Percentiles rank a stretch among this genome's conserved stretches.
Conservation (phyloP, 2,113 vertebrate species). For the Onychostruthus taczanowskii region DNA sequence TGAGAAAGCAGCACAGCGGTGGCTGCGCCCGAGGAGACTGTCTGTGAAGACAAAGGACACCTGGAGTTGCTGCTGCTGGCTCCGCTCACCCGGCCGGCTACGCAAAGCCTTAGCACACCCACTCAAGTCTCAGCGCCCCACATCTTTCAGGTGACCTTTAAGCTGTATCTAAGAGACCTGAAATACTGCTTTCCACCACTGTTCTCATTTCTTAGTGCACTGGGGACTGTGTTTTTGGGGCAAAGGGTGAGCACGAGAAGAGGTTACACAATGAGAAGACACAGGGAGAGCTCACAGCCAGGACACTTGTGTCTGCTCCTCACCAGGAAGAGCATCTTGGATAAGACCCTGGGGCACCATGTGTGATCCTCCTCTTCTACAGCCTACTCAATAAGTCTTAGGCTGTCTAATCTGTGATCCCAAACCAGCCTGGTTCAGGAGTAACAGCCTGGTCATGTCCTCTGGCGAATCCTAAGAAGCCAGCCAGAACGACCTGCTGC, state of each 20-base stretch:
- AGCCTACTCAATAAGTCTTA: fast-evolving
- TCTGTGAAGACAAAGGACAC: background rate
- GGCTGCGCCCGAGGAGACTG: background rate
- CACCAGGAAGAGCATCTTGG: background rate
- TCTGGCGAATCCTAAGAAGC: background rate
- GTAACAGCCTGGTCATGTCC: background rate
- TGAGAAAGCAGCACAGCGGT: background rate
- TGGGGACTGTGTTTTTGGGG: background rate
- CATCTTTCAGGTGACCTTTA: background rate
- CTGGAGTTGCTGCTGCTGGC: background rate
- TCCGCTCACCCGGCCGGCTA: background rate
- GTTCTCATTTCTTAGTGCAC: background rate
- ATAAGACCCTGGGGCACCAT: background rate
- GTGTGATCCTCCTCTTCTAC: background rate
- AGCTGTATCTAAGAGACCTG: background rate
- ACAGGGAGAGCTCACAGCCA: fast-evolving
- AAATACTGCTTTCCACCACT: background rate
- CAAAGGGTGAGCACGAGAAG: background rate
- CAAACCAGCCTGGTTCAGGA: background rate
- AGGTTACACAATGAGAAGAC: background rate
- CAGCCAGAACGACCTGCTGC: background rate
- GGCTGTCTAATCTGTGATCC: background rate
- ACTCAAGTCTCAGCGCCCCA: background rate
- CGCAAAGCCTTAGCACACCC: background rate
- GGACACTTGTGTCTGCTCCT: background rate